Evolutionary conservation across 2,888 invertebrate genomes (phyloP), one percentile per base, ranked within the genome.

Genomic region (Spisula subtruncata): DNA sequence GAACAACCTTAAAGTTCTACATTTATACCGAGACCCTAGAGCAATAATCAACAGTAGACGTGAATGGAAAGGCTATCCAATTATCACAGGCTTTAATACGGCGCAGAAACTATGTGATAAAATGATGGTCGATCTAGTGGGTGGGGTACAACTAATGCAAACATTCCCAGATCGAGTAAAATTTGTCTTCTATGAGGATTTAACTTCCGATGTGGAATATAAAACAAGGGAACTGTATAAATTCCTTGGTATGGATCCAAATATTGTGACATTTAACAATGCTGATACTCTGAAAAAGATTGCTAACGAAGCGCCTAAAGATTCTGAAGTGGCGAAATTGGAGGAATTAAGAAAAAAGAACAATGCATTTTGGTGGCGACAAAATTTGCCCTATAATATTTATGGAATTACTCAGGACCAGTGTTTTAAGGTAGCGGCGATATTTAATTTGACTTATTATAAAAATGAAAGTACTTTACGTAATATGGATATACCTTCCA

Each of bases 301-400:
- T 32, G 92, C 89, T 0, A 89, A 83, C 32, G 71, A 54, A 32
- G 89, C 89, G 75, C 75, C 71, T 29, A 80, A 83, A 10, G 80
- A 79, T 41, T 80, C 75, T 18, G 75, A 84, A 35, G 87, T 75
- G n/a, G 80, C 83, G 12, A 29, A 32, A 16, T 87, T 86, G 71
- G n/a, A 18, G 18, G 75, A 85, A 54, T 51, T 81, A 54, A 75
- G 92, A 12, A 75, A 60, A 12, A 25, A 25, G 10, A 89, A 90
- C 54, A 92, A 92, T 54, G 87, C 92, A n/a, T 81, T 85, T 71
- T 92, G 92, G 92, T 92, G 92, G 92, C 60, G 92, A 46, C 79
- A n/a, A 16, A 83, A 89, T 75, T 18, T 92, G 48, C 35, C 87
- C 0, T 92, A 85, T 35, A 32, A 35, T 5, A 82, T 41, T 32